Base-by-base conservation (phyloP, 2,113 vertebrate species). In the Okapia johnstoni region DNA sequence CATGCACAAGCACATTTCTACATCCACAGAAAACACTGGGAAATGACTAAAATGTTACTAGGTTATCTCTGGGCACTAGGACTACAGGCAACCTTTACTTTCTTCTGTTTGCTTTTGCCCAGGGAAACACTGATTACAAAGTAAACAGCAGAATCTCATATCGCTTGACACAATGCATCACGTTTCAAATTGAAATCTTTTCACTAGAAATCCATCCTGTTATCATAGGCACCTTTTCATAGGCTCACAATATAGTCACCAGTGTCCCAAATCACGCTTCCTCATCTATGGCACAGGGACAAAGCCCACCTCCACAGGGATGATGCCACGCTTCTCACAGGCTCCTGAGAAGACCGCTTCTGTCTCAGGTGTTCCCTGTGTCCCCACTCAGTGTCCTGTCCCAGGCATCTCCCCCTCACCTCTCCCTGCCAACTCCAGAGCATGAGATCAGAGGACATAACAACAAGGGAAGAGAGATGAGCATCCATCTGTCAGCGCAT, bases 251-350 rank as follows among this genome's bases (percentile, higher is more conserved):
- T n/a, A 13, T 13, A 30, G 33, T 16, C 33, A 48, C 17, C 33
- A 7, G 60, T 23, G 2, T 81, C 21, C 26, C 58, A 28, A 26
- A 63, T 25, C 80, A 58, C 7, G 73, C 28, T 21, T 66, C 93
- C 40, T 23, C 11, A 2, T 16, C 43, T 13, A 8, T 0, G n/a
- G 30, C 50, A 15, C 43, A 25, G 79, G n/a, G 16, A 70, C 9
- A 6, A 6, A 48, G 30, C 28, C 73, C 40, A 3, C 9, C 2
- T 19, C 48, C 40, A 1, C 0, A 0, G 63, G 7, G 52, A 30
- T 28, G 43, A 23, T 46, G 60, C 11, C 21, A 2, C 3, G 19
- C 40, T 13, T 83, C 50, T 36, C 86, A 28, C 0, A 79, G 14
- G 26, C 76, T 30, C 7, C 76, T 50, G 40, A 63, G 21, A 87